A percentile compares a stretch with the other conserved stretches of the same genome.
These are phyloP conservation scores for Saiga tatarica DNA, from an alignment of 2,113 vertebrate genomes.

Conservation along the genomic window DNA sequence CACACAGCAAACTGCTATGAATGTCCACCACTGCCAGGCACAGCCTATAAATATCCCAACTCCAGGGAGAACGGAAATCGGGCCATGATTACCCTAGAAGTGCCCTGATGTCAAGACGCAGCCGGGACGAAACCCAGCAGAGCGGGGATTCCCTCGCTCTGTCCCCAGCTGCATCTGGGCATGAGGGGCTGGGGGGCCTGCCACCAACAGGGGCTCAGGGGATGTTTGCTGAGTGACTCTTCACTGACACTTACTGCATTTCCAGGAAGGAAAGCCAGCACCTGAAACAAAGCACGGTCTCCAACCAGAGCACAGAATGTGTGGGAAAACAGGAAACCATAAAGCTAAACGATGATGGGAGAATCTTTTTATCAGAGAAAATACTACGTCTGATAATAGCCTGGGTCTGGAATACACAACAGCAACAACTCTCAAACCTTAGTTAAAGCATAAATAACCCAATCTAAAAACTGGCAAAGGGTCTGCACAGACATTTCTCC, in stretches of 20 bases:
- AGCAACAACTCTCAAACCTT: background rate
- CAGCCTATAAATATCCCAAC: background rate
- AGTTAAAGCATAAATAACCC: background rate
- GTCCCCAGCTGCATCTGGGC: background rate
- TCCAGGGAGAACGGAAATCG: background rate
- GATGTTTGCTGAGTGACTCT: background rate
- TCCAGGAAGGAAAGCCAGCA: background rate
- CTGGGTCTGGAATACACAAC: background rate
- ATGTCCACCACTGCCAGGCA: background rate
- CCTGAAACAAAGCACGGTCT: background rate
- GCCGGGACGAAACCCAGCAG: rapidly evolving
- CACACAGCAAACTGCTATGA: background rate
- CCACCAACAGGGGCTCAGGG: no score
- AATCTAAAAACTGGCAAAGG: background rate
- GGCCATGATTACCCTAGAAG: rapidly evolving
- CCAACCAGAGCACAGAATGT: background rate
- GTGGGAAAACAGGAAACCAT: background rate
- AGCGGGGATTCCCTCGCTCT: rapidly evolving
- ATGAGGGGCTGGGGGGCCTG: rapidly evolving
- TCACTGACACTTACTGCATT: background rate
- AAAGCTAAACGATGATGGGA: background rate
- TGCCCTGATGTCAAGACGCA: background rate
- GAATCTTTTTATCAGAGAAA: background rate
- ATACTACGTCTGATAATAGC: background rate
- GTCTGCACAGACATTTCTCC: background rate